Percentiles rank a stretch among this genome's conserved stretches.
Conservation (phyloP, 2,797 vertebrate species). For the Oreortyx pictus region DNA sequence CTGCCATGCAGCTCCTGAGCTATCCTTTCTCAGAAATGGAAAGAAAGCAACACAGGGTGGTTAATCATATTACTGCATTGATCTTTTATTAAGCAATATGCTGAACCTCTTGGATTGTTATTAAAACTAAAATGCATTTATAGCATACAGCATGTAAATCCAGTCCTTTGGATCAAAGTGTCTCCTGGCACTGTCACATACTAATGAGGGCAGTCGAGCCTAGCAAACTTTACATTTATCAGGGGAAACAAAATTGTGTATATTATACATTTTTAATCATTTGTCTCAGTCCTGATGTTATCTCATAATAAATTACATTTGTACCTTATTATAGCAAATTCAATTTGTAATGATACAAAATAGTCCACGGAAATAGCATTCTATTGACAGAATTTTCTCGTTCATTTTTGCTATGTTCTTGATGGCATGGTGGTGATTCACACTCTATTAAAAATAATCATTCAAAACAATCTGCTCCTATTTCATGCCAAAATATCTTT, state of each 20-base stretch:
- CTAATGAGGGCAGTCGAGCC: conserved; percentile 4
- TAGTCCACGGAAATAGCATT: conserved; percentile 29
- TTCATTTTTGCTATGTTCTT: not conserved
- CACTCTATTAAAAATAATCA: conserved; percentile 25
- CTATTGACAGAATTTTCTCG: conserved; percentile 41
- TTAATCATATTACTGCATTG: conserved; percentile 66
- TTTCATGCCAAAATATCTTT: conserved; percentile 3
- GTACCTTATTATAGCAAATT: conserved; percentile 36
- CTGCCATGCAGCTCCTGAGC: conserved; percentile 19
- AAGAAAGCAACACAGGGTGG: conserved; percentile 43
- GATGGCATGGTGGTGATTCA: conserved; percentile 25
- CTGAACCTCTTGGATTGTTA: conserved; percentile 55
- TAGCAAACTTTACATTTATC: conserved; percentile 30
- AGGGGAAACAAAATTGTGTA: conserved; percentile 26
- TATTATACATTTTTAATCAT: conserved; percentile 56
- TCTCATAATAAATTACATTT: conserved; percentile 58
- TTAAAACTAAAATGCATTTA: conserved; percentile 51
- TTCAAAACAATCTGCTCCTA: not conserved
- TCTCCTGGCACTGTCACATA: conserved; percentile 13
- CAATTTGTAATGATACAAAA: conserved; percentile 35
- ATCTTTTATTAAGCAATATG: conserved; percentile 62
- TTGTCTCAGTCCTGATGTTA: conserved; percentile 36
- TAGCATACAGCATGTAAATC: conserved; percentile 35
- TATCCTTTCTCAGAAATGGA: conserved; percentile 57
- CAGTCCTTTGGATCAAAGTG: conserved; percentile 43